Percentiles rank a stretch among this genome's conserved stretches.
phyloP scores from a whole-genome alignment of 2,113 vertebrate species.

The Gracilinanus agilis region DNA sequence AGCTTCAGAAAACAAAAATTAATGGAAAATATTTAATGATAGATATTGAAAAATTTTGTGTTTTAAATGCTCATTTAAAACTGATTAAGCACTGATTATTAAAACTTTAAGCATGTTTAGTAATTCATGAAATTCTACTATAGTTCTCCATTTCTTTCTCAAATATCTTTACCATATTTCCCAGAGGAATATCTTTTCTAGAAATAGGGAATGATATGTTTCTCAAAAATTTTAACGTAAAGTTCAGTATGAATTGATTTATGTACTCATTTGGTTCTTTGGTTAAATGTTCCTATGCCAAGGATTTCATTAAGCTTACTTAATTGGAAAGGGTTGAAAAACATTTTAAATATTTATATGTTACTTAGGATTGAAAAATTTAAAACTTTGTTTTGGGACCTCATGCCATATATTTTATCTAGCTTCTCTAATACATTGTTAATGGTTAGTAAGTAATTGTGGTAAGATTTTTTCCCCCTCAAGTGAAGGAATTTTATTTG shows the following conservation, averaged over 20 bases:
- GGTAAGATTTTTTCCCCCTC: neutral
- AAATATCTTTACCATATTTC: neutral
- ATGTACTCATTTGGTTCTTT: slow-evolving; percentile 9
- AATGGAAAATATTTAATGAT: slow-evolving; percentile 54
- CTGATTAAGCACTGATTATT: neutral
- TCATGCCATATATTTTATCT: slow-evolving; percentile 2
- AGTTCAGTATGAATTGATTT: neutral
- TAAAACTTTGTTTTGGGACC: neutral
- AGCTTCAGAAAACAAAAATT: slow-evolving; percentile 51
- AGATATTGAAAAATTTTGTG: slow-evolving; percentile 13
- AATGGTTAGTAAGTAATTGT: slow-evolving; percentile 14
- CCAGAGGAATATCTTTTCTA: slow-evolving; percentile 29
- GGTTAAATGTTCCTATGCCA: neutral
- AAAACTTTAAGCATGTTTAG: slow-evolving; percentile 44
- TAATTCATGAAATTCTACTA: slow-evolving; percentile 25
- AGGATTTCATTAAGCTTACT: slow-evolving; percentile 16
- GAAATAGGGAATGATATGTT: neutral
- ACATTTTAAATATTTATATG: slow-evolving; percentile 16
- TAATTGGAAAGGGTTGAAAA: slow-evolving; percentile 22
- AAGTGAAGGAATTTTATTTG: neutral
- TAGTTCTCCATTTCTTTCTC: neutral
- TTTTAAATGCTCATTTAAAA: neutral
- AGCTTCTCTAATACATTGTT: neutral
- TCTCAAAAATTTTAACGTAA: slow-evolving; percentile 7
- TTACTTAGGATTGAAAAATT: slow-evolving; percentile 49